Percentiles rank a stretch among this genome's conserved stretches.
phyloP scores from a whole-genome alignment of 2,888 invertebrate species.

The Oscheius sp. region DNA sequence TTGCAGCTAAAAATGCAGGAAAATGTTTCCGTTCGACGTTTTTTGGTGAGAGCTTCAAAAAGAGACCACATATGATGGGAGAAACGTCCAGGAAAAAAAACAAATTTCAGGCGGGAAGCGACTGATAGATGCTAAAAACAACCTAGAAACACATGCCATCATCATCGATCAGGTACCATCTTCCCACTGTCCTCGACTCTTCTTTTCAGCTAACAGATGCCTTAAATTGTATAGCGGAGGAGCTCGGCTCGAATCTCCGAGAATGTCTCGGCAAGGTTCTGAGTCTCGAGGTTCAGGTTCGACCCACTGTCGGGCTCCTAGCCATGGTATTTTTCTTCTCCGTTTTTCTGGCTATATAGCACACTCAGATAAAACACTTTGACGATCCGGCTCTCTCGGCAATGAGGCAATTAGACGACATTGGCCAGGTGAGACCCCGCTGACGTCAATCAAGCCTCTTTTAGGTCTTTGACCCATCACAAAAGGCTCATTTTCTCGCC shows the following conservation, averaged over 20 bases:
- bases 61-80: no score
- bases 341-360: not conserved
- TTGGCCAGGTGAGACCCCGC: slow-evolving; percentile 78
- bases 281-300: slow-evolving; percentile 80
- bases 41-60: no score
- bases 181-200: not conserved
- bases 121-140: slow-evolving; percentile 90
- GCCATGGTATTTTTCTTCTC: slow-evolving; percentile 82
- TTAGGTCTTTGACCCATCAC: slow-evolving; percentile 85
- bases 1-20: no score
- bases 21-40: no score
- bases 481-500: slow-evolving; percentile 89
- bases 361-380: slow-evolving; percentile 76
- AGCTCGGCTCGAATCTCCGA: slow-evolving; percentile 81
- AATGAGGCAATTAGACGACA: slow-evolving; percentile 90
- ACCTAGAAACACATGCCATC: slow-evolving; percentile 87
- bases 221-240: slow-evolving; percentile 62
- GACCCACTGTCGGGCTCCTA: slow-evolving; percentile 90
- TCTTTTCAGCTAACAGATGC: slow-evolving; percentile 68
- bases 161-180: slow-evolving; percentile 85
- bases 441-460: not conserved
- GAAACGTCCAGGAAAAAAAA: no score
- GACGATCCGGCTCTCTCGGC: slow-evolving; percentile 91
- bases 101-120: slow-evolving; percentile 81
- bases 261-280: slow-evolving; percentile 65